phyloP scores from a whole-genome alignment of 1,140 invertebrate species.

The Drosophila pruinosa region DNA sequence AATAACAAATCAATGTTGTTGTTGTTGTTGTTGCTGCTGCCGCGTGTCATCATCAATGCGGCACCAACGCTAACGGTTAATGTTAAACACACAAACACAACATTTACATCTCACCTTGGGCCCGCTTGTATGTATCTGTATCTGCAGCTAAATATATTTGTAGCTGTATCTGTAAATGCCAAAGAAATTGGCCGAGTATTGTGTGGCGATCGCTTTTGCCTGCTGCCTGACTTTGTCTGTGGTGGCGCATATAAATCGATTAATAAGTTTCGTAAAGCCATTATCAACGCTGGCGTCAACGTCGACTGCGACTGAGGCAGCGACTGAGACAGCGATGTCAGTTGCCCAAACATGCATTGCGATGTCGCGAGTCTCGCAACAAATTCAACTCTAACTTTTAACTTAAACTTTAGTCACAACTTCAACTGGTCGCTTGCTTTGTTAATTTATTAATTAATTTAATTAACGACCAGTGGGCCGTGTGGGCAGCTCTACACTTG shows the following conservation, averaged over 20 bases:
- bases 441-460: slow-evolving; percentile 16
- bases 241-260: slow-evolving; percentile 75
- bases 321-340: background rate
- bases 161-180: slow-evolving; percentile 18
- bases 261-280: slow-evolving; percentile 74
- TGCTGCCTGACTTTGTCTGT: slow-evolving; percentile 17
- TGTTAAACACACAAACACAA: slow-evolving; percentile 31
- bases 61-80: slow-evolving; percentile 49
- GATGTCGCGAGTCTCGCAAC: slow-evolving; percentile 44
- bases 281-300: slow-evolving; percentile 45
- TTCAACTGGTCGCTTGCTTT: slow-evolving; percentile 3
- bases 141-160: slow-evolving; percentile 2
- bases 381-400: slow-evolving; percentile 17
- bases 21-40: slow-evolving; percentile 9
- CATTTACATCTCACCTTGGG: slow-evolving; percentile 72
- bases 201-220: slow-evolving; percentile 27
- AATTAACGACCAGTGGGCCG: slow-evolving; percentile 30
- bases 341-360: slow-evolving; percentile 16
- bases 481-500: background rate
- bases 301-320: background rate
- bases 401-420: too few relatives aligned
- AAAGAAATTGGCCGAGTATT: slow-evolving; percentile 43
- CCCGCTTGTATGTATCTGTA: slow-evolving; percentile 11
- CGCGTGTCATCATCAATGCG: slow-evolving; percentile 50
- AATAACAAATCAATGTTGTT: slow-evolving; percentile 1